Base-by-base conservation (phyloP, 2,797 vertebrate genomes). In the Helarctos malayanus region DNA sequence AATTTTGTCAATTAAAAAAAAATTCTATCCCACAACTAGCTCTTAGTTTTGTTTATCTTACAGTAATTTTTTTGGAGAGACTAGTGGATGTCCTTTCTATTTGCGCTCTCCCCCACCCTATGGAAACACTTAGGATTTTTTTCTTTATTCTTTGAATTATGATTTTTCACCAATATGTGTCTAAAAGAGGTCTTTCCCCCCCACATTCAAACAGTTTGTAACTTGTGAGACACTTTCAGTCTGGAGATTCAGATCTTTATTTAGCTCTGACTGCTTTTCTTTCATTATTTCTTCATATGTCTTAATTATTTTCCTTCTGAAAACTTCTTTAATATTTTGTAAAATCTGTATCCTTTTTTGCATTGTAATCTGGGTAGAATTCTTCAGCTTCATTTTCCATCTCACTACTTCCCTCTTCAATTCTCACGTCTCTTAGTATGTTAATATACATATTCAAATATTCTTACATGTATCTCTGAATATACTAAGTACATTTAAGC, bases 191-290 rank as follows among this genome's bases (percentile, higher is more conserved):
- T 71, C 19, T 69, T 35, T 35, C 81, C 38, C 13, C 4, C 27
- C 61, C 4, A 27, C 23, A 41, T 85, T 75, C 27, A 80, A 81
- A 15, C 71, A 82, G 4, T 52, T 84, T 96, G 52, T 12, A 63
- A 78, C 25, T 71, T 86, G 6, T 82, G 38, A 89, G 7, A 54
- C 49, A n/a, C 35, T 79, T 96, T 91, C 8, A 79, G 27, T 78
- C 6, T 91, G 13, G 93, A 96, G 61, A 59, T n/a, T 83, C 23
- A 88, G 90, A 38, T 82, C 32, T 93, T 91, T 78, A 75, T 71
- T 89, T 86, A 63, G 9, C 45, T 90, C 35, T 59, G 61, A 91
- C 84, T 84, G 73, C 4, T 56, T 93, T 96, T 94, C 23, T 90
- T 56, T 73, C 16, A 49, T 93, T 61, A 61, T 84, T 91, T 90